Evolutionary conservation across 2,888 invertebrate genomes (phyloP).

Genomic region (Odontothrips loti): DNA sequence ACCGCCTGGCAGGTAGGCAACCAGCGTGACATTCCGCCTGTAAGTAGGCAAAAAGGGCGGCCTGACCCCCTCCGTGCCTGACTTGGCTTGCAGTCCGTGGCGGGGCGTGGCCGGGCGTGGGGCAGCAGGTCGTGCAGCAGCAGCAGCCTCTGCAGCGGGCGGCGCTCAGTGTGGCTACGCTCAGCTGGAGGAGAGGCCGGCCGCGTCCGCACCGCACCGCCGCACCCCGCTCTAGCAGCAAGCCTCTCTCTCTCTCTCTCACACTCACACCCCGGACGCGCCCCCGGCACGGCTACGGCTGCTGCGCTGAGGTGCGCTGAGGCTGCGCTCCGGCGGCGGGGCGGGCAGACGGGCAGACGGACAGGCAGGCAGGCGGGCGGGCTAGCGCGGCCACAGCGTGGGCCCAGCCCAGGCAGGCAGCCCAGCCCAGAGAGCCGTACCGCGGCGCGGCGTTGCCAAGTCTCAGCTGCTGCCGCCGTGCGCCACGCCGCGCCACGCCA

Average conservation of each 20-base stretch:
- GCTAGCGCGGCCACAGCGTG: background rate
- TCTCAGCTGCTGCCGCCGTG: background rate
- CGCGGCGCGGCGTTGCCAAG: conserved; percentile 1
- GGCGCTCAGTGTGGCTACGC: background rate
- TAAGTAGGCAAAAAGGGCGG: too few species aligned
- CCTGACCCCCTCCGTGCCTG: too few species aligned
- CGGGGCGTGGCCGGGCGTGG: background rate
- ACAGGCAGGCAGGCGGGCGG: background rate
- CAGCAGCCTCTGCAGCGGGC: background rate
- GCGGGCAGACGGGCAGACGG: background rate
- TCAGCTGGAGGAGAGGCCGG: background rate
- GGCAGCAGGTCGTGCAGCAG: background rate
- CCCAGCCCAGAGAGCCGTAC: background rate
- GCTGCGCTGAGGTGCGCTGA: too few species aligned
- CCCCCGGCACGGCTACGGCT: too few species aligned
- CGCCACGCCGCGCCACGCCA: background rate
- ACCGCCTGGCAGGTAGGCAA: too few species aligned
- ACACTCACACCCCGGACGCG: too few species aligned
- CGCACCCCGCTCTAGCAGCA: too few species aligned
- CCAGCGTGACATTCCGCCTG: too few species aligned
- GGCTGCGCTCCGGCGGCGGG: background rate
- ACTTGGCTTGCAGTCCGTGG: too few species aligned
- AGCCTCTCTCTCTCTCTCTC: too few species aligned
- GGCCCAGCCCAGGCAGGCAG: too few species aligned
- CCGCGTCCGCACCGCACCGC: background rate